Conservation (phyloP, 2,888 invertebrate genomes). For the Pristionchus exspectatus region DNA sequence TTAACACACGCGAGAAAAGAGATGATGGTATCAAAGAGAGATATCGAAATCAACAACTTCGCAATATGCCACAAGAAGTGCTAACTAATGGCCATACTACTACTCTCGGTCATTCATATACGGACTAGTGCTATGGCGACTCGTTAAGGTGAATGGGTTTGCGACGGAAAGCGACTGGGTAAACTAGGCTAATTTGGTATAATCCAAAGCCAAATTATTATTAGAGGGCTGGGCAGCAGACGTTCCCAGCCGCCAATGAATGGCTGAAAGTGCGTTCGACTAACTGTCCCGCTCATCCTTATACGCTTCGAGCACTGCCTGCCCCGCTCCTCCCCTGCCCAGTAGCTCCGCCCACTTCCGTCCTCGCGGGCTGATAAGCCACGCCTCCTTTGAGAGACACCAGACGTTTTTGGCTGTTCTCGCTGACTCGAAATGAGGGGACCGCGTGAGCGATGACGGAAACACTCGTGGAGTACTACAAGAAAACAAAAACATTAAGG, state of each 20-base stretch:
- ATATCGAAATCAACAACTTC: not conserved
- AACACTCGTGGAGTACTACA: not conserved
- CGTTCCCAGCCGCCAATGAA: not conserved
- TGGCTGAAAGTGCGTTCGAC: slow-evolving; percentile 22
- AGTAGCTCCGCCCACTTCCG: slow-evolving; percentile 13
- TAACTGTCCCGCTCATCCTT: not conserved
- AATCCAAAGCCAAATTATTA: not conserved
- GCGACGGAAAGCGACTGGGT: not conserved
- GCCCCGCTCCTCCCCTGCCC: not conserved
- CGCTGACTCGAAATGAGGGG: not conserved
- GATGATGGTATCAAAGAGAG: too few relatives aligned
- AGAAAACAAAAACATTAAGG: not conserved
- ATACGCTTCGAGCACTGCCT: not conserved
- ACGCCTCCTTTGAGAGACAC: not conserved
- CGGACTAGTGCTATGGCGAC: not conserved
- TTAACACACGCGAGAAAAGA: too few relatives aligned
- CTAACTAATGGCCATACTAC: not conserved
- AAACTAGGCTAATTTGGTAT: not conserved
- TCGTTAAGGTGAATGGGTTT: not conserved
- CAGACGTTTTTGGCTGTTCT: not conserved
- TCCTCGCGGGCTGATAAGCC: slow-evolving; percentile 5
- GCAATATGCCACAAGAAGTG: not conserved
- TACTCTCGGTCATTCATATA: not conserved
- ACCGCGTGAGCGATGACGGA: not conserved
- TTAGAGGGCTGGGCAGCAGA: not conserved